Percentiles rank a stretch among this genome's conserved stretches.
phyloP scores from a whole-genome alignment of 2,113 vertebrate species.

The Micronycteris hirsuta region DNA sequence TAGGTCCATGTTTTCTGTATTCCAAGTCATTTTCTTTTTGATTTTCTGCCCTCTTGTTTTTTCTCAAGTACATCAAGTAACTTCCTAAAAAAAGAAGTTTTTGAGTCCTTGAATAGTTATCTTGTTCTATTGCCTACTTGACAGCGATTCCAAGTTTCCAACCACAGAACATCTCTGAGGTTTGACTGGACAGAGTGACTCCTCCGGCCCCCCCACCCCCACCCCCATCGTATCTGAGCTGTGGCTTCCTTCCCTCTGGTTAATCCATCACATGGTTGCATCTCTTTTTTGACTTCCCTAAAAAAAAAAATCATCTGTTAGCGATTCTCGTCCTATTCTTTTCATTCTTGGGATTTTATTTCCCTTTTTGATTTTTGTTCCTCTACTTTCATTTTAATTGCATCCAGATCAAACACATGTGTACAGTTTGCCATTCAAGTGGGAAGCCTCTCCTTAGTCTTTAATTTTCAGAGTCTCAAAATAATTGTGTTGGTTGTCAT shows the following conservation, averaged over 20 bases:
- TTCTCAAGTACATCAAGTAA: not conserved
- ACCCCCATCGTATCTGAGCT: not conserved
- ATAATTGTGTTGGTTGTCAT: not conserved
- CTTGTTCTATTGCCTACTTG: not conserved
- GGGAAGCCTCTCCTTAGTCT: not conserved
- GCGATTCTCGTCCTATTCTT: not conserved
- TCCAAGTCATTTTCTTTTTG: constrained; percentile 4
- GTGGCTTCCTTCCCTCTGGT: not conserved
- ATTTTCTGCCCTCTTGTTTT: not conserved
- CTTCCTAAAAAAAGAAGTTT: not conserved
- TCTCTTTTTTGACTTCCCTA: not conserved
- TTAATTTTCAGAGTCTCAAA: constrained; percentile 8
- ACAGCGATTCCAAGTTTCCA: not conserved
- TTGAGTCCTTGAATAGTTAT: not conserved
- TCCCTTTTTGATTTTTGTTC: not conserved
- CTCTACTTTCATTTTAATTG: not conserved
- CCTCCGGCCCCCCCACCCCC: not conserved
- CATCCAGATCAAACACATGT: not conserved
- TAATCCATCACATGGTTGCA: not conserved
- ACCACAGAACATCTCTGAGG: not conserved
- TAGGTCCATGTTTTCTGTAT: not conserved
- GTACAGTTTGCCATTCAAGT: not conserved
- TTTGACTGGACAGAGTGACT: not conserved
- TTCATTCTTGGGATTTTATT: constrained; percentile 24
- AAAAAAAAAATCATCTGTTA: not conserved